Base-by-base conservation (phyloP, 1,140 invertebrate genomes). In the Bombus huntii region DNA sequence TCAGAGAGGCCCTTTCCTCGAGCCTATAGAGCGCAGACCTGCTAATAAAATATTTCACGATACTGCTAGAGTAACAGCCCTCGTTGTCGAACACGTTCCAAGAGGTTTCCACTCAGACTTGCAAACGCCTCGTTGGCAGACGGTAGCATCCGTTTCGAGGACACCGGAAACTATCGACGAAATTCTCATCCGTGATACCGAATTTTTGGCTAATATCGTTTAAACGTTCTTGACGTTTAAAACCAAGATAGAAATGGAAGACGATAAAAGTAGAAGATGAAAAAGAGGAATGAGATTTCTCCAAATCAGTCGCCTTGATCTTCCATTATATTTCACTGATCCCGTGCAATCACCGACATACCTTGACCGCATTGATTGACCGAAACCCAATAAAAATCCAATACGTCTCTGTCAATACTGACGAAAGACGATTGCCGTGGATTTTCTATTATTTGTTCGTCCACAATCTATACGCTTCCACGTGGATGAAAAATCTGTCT, bases 311-410 rank as follows among this genome's bases (percentile, higher is more conserved):
- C 75, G 18, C 68, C 18, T 71, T 83, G 73, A 87, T 87, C 72
- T 83, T 72, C 66, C 70, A 87, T 84, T 84, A 84, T 78, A 59
- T 72, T 87, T 84, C 70, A 59, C 37, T 53, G 57, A 73, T 79
- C 76, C 59, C 8, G 10, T 57, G 12, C 37, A 76, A 53, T 25
- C 12, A n/a, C 3, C 57, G 77, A 62, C 47, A 53, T 53, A 53
- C 47, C 44, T 80, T 37, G 47, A 28, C 28, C 76, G 57, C 75
- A 76, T 81, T 87, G 90, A 92, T 91, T 91, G 88, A 81, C 72
- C 81, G 79, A 91, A 92, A 92, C 84, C 88, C 89, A 89, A 92
- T 91, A 90, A 92, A 91, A 91, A 92, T 91, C 89, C 89, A 91
- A 91, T 91, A 91, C 87, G 81, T 90, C 84, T 76, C 72, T 90